Percentiles rank a stretch among this genome's conserved stretches.
Evolutionary conservation across 2,888 invertebrate species (phyloP).

Genomic region (Trichopoda pennipes): DNA sequence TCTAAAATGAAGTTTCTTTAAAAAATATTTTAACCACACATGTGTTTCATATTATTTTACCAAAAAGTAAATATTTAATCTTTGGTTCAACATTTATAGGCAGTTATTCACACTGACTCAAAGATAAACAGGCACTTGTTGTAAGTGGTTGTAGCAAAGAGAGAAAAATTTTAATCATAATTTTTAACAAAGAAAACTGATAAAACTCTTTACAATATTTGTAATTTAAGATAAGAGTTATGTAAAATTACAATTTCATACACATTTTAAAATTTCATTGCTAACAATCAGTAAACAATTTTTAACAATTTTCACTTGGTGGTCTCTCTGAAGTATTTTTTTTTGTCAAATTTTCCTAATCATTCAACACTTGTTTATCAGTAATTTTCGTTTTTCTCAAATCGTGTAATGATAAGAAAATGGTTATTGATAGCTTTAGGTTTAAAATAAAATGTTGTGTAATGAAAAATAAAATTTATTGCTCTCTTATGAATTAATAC

Average conservation of each 20-base stretch:
- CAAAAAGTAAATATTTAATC: neutral
- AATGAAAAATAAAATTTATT: too few species aligned
- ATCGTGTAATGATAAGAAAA: neutral
- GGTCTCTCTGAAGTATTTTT: constrained; percentile 19
- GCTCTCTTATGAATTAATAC: too few species aligned
- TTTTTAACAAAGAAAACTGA: constrained; percentile 30
- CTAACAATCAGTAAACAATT: constrained; percentile 9
- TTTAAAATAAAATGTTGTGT: too few species aligned
- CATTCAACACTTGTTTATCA: constrained; percentile 26
- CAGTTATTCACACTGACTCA: neutral
- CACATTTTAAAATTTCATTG: constrained; percentile 1
- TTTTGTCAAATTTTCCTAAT: neutral
- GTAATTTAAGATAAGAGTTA: constrained; percentile 56
- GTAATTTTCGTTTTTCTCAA: neutral
- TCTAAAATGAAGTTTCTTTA: too few species aligned
- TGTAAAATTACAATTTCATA: neutral
- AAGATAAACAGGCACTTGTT: constrained; percentile 34
- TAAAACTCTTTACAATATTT: constrained; percentile 31
- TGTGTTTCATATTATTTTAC: too few species aligned
- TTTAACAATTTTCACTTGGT: constrained; percentile 4
- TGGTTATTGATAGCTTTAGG: neutral
- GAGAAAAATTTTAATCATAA: constrained; percentile 9
- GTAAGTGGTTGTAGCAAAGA: constrained; percentile 22
- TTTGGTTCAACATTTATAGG: constrained; percentile 2
- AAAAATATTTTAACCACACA: too few species aligned